A percentile compares a stretch with the other conserved stretches of the same genome.
Evolutionary conservation across 2,113 vertebrate species (phyloP).

Genomic region (Hoplias malabaricus): DNA sequence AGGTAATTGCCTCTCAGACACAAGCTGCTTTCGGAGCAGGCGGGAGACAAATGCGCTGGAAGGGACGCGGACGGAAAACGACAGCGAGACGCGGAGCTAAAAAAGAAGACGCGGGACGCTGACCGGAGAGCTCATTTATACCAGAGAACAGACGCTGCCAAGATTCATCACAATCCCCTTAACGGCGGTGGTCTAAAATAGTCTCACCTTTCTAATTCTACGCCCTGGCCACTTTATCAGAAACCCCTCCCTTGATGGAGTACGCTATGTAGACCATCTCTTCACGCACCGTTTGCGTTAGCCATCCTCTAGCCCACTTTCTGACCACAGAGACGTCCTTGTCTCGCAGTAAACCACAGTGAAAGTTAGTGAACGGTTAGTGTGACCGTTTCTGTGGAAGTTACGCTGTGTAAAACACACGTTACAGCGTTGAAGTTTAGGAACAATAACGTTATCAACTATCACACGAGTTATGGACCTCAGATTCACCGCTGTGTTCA

Average conservation of each 20-base stretch:
- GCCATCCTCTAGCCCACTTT: too few species aligned
- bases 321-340: too few species aligned
- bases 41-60: conserved; percentile 1
- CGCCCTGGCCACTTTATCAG: background rate
- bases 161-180: background rate
- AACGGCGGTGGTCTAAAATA: background rate
- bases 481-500: too few species aligned
- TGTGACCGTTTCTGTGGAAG: too few species aligned
- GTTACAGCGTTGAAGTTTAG: too few species aligned
- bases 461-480: too few species aligned
- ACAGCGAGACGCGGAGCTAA: background rate
- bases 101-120: background rate
- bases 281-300: too few species aligned
- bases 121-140: background rate
- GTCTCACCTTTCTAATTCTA: background rate
- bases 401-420: too few species aligned
- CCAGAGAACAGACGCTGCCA: background rate
- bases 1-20: conserved; percentile 46
- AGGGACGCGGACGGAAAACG: background rate
- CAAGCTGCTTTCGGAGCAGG: conserved; percentile 21
- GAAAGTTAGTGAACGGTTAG: too few species aligned
- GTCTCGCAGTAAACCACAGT: too few species aligned
- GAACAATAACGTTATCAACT: too few species aligned
- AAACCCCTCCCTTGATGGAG: background rate
- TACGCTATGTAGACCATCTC: too few species aligned